phyloP scores from a whole-genome alignment of 2,113 vertebrate genomes.

The Ictalurus punctatus region DNA sequence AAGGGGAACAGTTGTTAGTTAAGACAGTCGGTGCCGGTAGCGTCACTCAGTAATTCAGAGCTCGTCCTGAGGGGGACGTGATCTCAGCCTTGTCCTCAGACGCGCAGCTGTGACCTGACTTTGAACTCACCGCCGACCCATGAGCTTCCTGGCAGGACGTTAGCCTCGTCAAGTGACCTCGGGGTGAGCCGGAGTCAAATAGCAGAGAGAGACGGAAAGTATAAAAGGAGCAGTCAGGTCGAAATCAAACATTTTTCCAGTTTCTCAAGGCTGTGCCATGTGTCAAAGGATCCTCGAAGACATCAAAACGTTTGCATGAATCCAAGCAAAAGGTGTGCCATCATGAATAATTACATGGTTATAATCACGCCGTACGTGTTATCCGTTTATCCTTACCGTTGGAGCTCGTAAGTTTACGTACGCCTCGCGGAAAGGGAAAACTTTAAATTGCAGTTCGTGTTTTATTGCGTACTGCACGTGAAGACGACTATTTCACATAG shows the following conservation, averaged over 20 bases:
- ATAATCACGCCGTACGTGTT: not conserved
- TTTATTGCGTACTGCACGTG: no score
- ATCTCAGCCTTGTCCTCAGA: constrained; percentile 30
- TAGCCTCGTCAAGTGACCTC: constrained; percentile 46
- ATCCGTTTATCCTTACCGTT: not conserved
- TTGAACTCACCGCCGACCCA: constrained; percentile 39
- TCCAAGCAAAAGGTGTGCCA: not conserved
- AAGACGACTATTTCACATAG: no score
- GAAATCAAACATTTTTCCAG: not conserved
- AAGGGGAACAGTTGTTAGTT: constrained; percentile 40
- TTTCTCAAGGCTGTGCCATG: not conserved
- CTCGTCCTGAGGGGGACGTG: constrained; percentile 33
- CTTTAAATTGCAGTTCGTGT: no score
- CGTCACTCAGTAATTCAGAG: constrained; percentile 60
- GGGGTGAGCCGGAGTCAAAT: constrained; percentile 49
- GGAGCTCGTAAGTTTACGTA: no score
- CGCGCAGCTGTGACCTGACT: constrained; percentile 45
- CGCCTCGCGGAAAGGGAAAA: no score
- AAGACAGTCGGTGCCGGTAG: constrained; percentile 42
- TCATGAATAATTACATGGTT: not conserved
- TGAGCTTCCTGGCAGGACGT: constrained; percentile 43
- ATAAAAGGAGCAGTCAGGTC: constrained; percentile 14
- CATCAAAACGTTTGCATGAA: not conserved
- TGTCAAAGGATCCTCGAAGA: not conserved
- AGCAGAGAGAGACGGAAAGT: constrained; percentile 40